Evolutionary conservation across 2,797 vertebrate species (phyloP).

Genomic region (Falco concolor): DNA sequence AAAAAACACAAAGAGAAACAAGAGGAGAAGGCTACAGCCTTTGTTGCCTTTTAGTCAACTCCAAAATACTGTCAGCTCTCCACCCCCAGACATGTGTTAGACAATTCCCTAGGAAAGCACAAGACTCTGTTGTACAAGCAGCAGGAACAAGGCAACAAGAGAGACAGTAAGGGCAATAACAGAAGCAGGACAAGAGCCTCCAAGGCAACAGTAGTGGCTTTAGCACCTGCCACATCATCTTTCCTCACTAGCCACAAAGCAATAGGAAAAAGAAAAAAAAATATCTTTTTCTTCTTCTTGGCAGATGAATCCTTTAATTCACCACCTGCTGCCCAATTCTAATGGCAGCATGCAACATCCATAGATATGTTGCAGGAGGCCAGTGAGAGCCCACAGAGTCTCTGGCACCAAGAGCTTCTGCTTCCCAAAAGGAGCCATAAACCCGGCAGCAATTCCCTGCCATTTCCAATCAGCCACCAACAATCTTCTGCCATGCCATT

Average conservation of each 20-base stretch:
- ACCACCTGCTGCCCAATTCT: not conserved
- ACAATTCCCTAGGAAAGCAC: not conserved
- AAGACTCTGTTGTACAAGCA: not conserved
- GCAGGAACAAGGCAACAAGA: not conserved
- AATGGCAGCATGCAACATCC: not conserved
- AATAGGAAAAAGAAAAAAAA: not conserved
- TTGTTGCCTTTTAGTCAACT: not conserved
- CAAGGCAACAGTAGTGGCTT: not conserved
- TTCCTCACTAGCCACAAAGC: not conserved
- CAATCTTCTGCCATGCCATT: not conserved
- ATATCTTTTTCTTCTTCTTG: not conserved
- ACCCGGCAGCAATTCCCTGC: rapidly evolving
- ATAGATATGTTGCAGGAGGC: not conserved
- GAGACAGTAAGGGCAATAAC: not conserved
- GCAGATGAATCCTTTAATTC: not conserved
- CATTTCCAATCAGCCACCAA: not conserved
- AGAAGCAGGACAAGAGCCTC: not conserved
- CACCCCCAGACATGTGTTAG: not conserved
- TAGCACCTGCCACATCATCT: not conserved
- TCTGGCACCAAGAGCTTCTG: not conserved
- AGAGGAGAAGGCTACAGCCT: not conserved
- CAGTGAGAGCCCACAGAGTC: rapidly evolving
- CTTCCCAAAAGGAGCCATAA: not conserved
- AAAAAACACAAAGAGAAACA: not conserved
- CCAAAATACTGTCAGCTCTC: not conserved